Percentiles rank a stretch among this genome's conserved stretches.
These are phyloP conservation scores for Dynastes grantii DNA, from an alignment of 2,888 invertebrate genomes.

Conservation along the genomic window DNA sequence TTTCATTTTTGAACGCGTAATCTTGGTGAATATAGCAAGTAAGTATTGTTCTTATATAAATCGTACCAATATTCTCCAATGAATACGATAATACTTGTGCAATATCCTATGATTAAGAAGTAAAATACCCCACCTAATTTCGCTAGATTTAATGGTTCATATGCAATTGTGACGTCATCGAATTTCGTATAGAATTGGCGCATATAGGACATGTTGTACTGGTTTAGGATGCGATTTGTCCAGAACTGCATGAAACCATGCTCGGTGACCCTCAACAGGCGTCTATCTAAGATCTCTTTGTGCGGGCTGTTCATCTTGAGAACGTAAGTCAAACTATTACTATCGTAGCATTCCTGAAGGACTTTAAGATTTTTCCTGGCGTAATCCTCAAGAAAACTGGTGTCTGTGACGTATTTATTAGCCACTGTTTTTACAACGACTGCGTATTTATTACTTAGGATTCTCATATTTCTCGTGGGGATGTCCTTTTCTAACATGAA, in stretches of 20 bases:
- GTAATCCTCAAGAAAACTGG: conserved; percentile 54
- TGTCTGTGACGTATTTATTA: conserved; percentile 58
- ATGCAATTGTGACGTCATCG: background rate
- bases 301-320: conserved; percentile 59
- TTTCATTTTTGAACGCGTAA: no score
- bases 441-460: conserved; percentile 43
- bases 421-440: conserved; percentile 56
- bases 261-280: conserved; percentile 54
- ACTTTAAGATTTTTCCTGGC: conserved; percentile 54
- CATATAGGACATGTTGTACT: conserved; percentile 18
- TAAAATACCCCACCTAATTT: conserved; percentile 20
- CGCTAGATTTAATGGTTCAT: background rate
- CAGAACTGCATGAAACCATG: conserved; percentile 57
- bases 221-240: conserved; percentile 28
- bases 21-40: no score
- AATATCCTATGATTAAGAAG: conserved; percentile 3
- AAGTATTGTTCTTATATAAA: background rate
- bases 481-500: background rate
- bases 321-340: conserved; percentile 56
- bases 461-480: conserved; percentile 8
- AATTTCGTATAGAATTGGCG: conserved; percentile 2
- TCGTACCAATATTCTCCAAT: background rate
- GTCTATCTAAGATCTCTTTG: conserved; percentile 53
- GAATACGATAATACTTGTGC: background rate
- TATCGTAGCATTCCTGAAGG: conserved; percentile 57